Base-by-base conservation (phyloP, 2,888 invertebrate genomes). In the Conistra vaccinii region DNA sequence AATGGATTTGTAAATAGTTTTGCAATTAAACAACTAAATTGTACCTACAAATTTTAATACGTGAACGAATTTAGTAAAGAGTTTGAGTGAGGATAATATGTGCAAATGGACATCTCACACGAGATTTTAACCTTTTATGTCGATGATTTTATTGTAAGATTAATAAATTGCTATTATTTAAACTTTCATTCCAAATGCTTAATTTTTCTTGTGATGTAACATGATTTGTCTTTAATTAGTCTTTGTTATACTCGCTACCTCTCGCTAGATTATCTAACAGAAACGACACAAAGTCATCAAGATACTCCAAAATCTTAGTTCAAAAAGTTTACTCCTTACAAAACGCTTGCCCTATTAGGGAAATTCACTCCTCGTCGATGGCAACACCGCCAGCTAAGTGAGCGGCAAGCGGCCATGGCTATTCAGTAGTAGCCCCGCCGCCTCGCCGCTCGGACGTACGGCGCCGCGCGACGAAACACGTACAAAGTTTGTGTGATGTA, bases 331-430 rank as follows among this genome's bases (percentile, higher is more conserved):
- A 39, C 12, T 14, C 14, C 9, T 14, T 29, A 58, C 20, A 39
- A 65, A 71, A 71, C 9, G 2, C 6, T 4, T 7, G 2, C 12
- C 3, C 5, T n/a, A 17, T 26, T 53, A 7, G 85, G 89, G 65
- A 73, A 84, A 75, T 72, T 68, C 0, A 35, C n/a, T 39, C 5
- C 23, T 4, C 23, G 10, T n/a, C 14, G 42, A 74, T 90, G 84
- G 94, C 93, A 94, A 93, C 94, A 91, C 92, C 51, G 74, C 57
- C 69, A 84, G 65, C 81, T 86, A 89, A 95, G 95, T 95, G 95
- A 95, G 92, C 93, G 95, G 95, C 92, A 87, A 89, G 91, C 92
- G 95, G 91, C 94, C 95, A 90, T 94, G 94, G 92, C 79, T 67
- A 81, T 77, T 80, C 88, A 91, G 89, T 90, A 88, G 84, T 85